Evolutionary conservation across 2,888 invertebrate genomes (phyloP).

Genomic region (Ligdia adustata): DNA sequence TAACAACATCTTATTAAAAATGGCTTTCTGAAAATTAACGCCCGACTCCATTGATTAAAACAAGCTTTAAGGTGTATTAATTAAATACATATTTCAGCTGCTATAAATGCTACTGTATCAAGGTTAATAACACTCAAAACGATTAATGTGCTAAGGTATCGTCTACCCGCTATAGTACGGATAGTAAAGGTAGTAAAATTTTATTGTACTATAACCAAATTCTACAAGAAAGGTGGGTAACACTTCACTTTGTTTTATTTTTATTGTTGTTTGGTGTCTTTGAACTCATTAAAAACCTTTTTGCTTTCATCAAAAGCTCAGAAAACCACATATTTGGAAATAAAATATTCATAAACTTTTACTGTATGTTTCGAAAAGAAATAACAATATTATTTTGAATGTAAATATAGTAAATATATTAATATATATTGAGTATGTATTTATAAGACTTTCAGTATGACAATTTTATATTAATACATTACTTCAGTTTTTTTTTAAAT

Average conservation of each 20-base stretch:
- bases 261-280: slow-evolving; percentile 20
- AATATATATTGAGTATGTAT: too few relatives aligned
- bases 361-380: too few relatives aligned
- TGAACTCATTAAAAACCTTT: slow-evolving; percentile 27
- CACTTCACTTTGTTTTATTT: slow-evolving; percentile 29
- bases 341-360: slow-evolving; percentile 10
- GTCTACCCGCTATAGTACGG: background rate
- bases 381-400: too few relatives aligned
- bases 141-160: slow-evolving; percentile 7
- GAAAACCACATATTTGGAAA: background rate
- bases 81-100: too few relatives aligned
- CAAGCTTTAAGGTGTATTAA: too few relatives aligned
- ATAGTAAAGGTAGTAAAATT: slow-evolving; percentile 21
- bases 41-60: too few relatives aligned
- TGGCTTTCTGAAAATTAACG: too few relatives aligned
- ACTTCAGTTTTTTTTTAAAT: too few relatives aligned
- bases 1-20: too few relatives aligned
- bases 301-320: slow-evolving; percentile 14
- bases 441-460: too few relatives aligned
- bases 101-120: slow-evolving; percentile 6
- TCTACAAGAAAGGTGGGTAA: slow-evolving; percentile 20
- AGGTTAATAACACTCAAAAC: background rate
- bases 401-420: too few relatives aligned
- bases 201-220: slow-evolving; percentile 26
- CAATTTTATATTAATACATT: too few relatives aligned